phyloP scores from a whole-genome alignment of 2,797 vertebrate genomes.

The Pseudochirops cupreus region DNA sequence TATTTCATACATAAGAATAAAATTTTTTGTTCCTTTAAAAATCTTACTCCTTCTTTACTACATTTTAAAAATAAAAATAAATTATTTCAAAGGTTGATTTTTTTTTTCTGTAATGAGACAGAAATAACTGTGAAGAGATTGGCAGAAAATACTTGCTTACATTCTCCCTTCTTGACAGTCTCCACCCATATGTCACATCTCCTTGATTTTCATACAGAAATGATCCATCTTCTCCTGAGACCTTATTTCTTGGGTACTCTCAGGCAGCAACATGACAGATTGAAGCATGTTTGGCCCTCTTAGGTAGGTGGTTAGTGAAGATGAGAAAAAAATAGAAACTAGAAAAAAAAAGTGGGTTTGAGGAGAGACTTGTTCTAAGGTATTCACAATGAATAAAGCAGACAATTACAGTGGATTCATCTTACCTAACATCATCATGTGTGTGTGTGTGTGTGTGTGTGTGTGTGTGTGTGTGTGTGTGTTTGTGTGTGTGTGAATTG shows the following conservation, averaged over 20 bases:
- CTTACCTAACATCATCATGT: not conserved
- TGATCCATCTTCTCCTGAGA: slow-evolving; percentile 63
- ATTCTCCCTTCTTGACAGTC: slow-evolving; percentile 39
- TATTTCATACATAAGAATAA: not conserved
- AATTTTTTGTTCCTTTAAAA: not conserved
- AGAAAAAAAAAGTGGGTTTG: not conserved
- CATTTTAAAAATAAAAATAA: not conserved
- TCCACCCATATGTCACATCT: slow-evolving; percentile 38
- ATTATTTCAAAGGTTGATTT: not conserved
- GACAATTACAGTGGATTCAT: not conserved
- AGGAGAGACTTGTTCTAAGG: not conserved
- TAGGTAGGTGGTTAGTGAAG: not conserved
- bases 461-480: no score
- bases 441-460: no score
- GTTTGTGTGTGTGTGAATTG: no score
- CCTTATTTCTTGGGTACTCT: slow-evolving; percentile 45
- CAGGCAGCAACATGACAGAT: slow-evolving; percentile 55
- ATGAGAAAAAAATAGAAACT: slow-evolving; percentile 38
- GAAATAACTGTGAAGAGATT: slow-evolving; percentile 55
- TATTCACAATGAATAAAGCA: not conserved
- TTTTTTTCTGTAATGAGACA: slow-evolving; percentile 6
- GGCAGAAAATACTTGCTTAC: slow-evolving; percentile 27
- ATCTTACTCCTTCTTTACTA: not conserved
- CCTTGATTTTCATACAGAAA: slow-evolving; percentile 65
- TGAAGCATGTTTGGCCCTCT: slow-evolving; percentile 51